A percentile compares a stretch with the other conserved stretches of the same genome.
Conservation (phyloP, 53 echinoderm and acorn worm genomes). For the Mesocentrotus franciscanus region DNA sequence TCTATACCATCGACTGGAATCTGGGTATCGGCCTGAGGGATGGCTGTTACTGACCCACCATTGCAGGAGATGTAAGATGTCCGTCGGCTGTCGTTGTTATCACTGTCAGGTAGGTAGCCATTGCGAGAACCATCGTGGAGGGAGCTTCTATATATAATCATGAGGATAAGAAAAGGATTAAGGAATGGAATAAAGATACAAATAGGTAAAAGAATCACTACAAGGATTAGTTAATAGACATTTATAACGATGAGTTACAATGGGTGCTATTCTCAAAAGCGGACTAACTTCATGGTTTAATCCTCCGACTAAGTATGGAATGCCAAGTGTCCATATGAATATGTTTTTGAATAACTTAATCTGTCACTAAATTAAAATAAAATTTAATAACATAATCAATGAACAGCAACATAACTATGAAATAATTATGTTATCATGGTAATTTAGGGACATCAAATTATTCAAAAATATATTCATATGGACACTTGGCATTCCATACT, state of each 20-base stretch:
- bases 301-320: not conserved
- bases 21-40: constrained; percentile 70
- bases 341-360: too few relatives aligned
- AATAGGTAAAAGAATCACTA: not conserved
- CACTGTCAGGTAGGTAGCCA: constrained; percentile 90
- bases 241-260: not conserved
- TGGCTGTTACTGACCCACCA: constrained; percentile 79
- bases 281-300: too few relatives aligned
- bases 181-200: not conserved
- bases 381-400: too few relatives aligned
- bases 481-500: too few relatives aligned
- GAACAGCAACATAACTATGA: too few relatives aligned
- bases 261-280: too few relatives aligned
- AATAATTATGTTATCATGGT: too few relatives aligned
- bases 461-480: too few relatives aligned
- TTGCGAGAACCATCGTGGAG: constrained; percentile 81
- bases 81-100: constrained; percentile 92
- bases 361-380: too few relatives aligned
- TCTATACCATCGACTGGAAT: constrained; percentile 67
- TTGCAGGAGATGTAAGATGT: constrained; percentile 97
- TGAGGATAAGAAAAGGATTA: not conserved
- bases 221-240: not conserved
- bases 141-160: constrained; percentile 64
- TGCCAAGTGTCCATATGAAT: not conserved
- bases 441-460: too few relatives aligned